These are phyloP conservation scores for Salvelinus alpinus DNA, from an alignment of 2,113 vertebrate genomes.

Conservation along the genomic window DNA sequence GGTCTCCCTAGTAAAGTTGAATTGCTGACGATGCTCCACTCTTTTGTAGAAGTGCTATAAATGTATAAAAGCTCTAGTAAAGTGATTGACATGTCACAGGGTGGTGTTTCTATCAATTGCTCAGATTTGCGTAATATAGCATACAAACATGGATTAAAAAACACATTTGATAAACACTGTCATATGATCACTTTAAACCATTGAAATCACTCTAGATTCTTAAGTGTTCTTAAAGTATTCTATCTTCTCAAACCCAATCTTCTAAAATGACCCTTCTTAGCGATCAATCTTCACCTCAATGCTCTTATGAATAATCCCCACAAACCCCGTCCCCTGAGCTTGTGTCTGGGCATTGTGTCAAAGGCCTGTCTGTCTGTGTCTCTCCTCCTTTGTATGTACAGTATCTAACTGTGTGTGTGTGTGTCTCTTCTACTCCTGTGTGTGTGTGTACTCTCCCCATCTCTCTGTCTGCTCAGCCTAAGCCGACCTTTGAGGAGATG, in stretches of 20 bases:
- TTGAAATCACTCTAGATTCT: no score
- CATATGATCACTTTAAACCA: no score
- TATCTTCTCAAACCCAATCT: not conserved
- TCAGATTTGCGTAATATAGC: not conserved
- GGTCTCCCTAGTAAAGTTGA: no score
- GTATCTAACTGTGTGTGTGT: conserved; percentile 39
- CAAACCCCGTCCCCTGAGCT: not conserved
- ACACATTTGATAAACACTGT: not conserved
- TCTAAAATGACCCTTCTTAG: not conserved
- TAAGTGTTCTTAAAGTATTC: no score
- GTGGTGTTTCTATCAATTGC: not conserved
- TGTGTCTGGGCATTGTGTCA: not conserved
- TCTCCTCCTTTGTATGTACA: conserved; percentile 34
- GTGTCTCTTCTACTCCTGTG: not conserved
- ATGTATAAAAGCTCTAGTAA: not conserved
- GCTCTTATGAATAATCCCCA: conserved; percentile 56
- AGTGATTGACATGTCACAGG: not conserved
- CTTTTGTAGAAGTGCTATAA: not conserved
- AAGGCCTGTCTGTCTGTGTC: not conserved
- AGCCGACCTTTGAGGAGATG: conserved; percentile 67
- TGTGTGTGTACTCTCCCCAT: conserved; percentile 20
- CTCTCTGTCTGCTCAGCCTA: conserved; percentile 75
- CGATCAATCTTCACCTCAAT: not conserved
- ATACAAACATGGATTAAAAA: not conserved
- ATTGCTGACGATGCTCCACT: no score